A percentile compares a stretch with the other conserved stretches of the same genome.
Evolutionary conservation across 2,888 invertebrate species (phyloP).

Genomic region (Mythimna lalbum): DNA sequence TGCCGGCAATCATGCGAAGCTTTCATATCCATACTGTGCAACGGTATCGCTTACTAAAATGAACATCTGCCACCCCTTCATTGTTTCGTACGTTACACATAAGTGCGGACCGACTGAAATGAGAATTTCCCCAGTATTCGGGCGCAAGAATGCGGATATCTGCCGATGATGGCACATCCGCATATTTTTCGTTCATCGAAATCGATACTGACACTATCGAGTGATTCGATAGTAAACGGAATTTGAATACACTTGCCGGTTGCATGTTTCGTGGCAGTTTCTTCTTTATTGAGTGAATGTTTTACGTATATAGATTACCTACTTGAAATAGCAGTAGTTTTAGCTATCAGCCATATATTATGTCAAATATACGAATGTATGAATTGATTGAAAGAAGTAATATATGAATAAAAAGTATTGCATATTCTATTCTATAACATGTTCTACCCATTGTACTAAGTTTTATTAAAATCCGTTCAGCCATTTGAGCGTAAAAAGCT

Average conservation of each 20-base stretch:
- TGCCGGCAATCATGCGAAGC: constrained; percentile 77
- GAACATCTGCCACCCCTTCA: constrained; percentile 79
- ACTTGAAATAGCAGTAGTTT: neutral
- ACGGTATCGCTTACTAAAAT: constrained; percentile 80
- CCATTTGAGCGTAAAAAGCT: too few species aligned
- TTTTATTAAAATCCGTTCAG: too few species aligned
- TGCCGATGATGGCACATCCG: constrained; percentile 43
- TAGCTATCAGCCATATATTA: neutral
- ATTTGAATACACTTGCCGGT: constrained; percentile 32
- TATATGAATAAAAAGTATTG: too few species aligned
- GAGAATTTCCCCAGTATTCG: constrained; percentile 68
- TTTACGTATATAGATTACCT: neutral
- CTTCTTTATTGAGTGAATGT: neutral
- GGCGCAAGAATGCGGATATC: constrained; percentile 45
- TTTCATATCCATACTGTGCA: constrained; percentile 66
- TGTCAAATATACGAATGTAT: neutral
- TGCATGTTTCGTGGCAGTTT: constrained; percentile 18
- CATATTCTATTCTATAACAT: too few species aligned
- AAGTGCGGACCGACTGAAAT: constrained; percentile 71
- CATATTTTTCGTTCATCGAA: constrained; percentile 33
- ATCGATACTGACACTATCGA: constrained; percentile 50
- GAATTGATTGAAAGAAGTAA: too few species aligned
- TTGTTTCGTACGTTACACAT: constrained; percentile 76
- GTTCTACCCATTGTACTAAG: too few species aligned
- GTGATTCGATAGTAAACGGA: constrained; percentile 40